Conservation (phyloP, 2,888 invertebrate species). For the Ceriagrion tenellum region DNA sequence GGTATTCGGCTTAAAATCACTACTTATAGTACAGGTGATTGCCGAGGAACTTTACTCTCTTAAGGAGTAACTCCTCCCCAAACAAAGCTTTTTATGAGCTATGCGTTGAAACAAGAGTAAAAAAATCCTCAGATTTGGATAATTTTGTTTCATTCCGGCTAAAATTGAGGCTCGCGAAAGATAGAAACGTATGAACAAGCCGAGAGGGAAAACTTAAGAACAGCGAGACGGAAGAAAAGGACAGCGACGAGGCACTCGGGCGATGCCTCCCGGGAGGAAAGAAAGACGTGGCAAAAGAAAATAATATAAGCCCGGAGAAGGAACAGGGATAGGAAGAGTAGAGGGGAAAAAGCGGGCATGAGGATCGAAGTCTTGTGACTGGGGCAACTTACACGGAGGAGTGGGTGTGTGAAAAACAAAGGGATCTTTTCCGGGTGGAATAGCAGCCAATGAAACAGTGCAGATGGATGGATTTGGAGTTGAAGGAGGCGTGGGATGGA, state of each 20-base stretch:
- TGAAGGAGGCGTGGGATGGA: not conserved
- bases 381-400: not conserved
- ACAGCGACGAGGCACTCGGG: not conserved
- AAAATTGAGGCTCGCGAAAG: no score
- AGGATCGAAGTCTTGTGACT: not conserved
- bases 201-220: no score
- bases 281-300: not conserved
- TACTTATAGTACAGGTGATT: no score
- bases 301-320: not conserved
- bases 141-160: no score
- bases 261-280: not conserved
- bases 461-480: slow-evolving; percentile 19
- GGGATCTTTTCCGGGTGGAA: slow-evolving; percentile 46
- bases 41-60: no score
- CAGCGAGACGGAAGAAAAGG: not conserved
- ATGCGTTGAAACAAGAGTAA: no score
- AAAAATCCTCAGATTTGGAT: no score
- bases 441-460: slow-evolving; percentile 46
- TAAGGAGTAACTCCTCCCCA: no score
- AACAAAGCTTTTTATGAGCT: no score
- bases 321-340: not conserved
- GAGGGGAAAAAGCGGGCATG: not conserved
- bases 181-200: no score
- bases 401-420: not conserved
- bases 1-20: no score